phyloP scores from a whole-genome alignment of 2,888 invertebrate species.

The Zeuzera pyrina region DNA sequence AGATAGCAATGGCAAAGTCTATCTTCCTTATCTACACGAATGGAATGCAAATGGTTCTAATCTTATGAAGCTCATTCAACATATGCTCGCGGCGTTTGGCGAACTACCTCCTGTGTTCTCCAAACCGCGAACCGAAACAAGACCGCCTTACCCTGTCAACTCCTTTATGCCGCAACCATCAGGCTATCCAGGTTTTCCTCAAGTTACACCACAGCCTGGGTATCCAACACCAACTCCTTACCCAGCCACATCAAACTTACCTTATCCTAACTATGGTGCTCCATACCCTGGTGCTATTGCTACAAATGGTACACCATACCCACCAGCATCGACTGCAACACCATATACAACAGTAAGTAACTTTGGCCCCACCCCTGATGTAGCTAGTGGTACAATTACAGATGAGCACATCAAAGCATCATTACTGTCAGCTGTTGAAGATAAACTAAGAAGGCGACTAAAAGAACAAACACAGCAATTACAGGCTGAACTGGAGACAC shows the following conservation, averaged over 20 bases:
- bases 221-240: constrained; percentile 55
- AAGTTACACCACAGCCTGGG: constrained; percentile 33
- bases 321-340: constrained; percentile 29
- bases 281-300: constrained; percentile 47
- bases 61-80: constrained; percentile 89
- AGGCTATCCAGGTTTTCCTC: constrained; percentile 58
- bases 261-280: constrained; percentile 67
- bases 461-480: constrained; percentile 92
- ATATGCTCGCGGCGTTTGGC: constrained; percentile 93
- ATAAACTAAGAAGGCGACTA: constrained; percentile 89
- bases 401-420: constrained; percentile 97
- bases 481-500: constrained; percentile 92
- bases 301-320: constrained; percentile 39
- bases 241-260: constrained; percentile 51
- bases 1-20: constrained; percentile 95
- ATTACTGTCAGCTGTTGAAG: constrained; percentile 94
- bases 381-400: constrained; percentile 86
- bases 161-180: constrained; percentile 59
- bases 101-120: constrained; percentile 96
- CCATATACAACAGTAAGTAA: constrained; percentile 41
- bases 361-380: constrained; percentile 43
- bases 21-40: constrained; percentile 96
- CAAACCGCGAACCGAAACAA: constrained; percentile 74
- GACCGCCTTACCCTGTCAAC: constrained; percentile 74
- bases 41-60: constrained; percentile 91